A percentile compares a stretch with the other conserved stretches of the same genome.
Conservation (phyloP, 2,888 invertebrate genomes). For the Eristalis arbustorum region DNA sequence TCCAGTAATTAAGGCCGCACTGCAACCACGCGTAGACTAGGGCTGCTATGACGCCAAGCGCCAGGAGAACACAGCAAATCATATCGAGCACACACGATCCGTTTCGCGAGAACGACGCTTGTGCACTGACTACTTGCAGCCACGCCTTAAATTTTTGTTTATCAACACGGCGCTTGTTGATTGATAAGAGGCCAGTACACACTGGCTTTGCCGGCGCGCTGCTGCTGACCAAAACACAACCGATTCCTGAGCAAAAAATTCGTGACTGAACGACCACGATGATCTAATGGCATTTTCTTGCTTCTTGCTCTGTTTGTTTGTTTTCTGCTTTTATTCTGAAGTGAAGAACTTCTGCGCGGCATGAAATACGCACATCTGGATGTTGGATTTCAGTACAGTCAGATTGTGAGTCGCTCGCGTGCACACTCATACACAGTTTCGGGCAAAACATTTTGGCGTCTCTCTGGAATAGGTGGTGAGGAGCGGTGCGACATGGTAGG, state of each 20-base stretch:
- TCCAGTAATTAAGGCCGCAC: conserved; percentile 79
- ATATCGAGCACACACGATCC: neutral
- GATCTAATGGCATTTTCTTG: neutral
- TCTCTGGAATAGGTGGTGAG: neutral
- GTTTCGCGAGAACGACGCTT: neutral
- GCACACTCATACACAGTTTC: neutral
- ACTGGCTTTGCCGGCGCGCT: neutral
- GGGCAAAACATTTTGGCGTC: neutral
- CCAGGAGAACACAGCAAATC: neutral
- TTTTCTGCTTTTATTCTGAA: neutral
- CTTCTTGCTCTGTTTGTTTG: too few relatives aligned
- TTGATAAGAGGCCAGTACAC: neutral
- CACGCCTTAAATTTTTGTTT: neutral
- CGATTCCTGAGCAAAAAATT: neutral
- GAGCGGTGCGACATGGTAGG: neutral
- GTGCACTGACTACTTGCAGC: neutral
- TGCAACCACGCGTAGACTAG: conserved; percentile 73
- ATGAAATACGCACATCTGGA: neutral
- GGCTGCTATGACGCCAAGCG: conserved; percentile 1
- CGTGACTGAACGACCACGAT: neutral
- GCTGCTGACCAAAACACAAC: too few relatives aligned
- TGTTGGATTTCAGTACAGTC: neutral
- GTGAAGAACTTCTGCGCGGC: neutral
- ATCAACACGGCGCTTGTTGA: neutral
- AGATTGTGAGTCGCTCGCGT: neutral